Evolutionary conservation across 2,888 invertebrate genomes (phyloP), one percentile per base, ranked within the genome.

Genomic region (Tenthredo livida): DNA sequence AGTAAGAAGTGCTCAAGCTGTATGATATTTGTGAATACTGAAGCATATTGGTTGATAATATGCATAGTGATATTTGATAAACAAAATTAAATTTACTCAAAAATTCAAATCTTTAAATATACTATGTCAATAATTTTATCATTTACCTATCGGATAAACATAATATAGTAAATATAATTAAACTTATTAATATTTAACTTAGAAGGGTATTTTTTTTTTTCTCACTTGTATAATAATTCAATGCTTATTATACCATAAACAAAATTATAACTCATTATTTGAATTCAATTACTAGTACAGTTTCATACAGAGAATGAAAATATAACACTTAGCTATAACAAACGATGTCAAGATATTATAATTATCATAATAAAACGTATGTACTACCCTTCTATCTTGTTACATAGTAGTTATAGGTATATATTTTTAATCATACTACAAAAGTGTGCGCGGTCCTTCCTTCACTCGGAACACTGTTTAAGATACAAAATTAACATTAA

Each of bases 1-100:
- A 80, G 40, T 80, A n/a, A 10, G 9, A 65, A n/a, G n/a, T 21
- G 61, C 80, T 80, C 80, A 80, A 67, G 80, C 80, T 80, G 80
- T 80, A 61, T 80, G 21, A 33, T 21, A 61, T 58, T 37, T 61
- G 58, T 80, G 43, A 61, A 61, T 65, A 61, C n/a, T 37, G 10
- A 61, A 37, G 40, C n/a, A 61, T 61, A 61, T 15, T 61, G 1
- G 17, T 77, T 77, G 17, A 77, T 7, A 77, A 54, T 77, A 77
- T 50, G 77, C 43, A 77, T 50, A 77, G 77, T 77, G 50, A 77
- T 77, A 50, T 54, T 77, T 77, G 54, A 77, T 61, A 37, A 73
- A 25, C 29, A 33, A 77, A 29, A 50, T 29, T 25, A 54, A 54
- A 33, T 33, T 77, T 25, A 73, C 43, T 43, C 21, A 6, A 43